Conservation (phyloP, 1,140 invertebrate species). For the Limonius californicus region DNA sequence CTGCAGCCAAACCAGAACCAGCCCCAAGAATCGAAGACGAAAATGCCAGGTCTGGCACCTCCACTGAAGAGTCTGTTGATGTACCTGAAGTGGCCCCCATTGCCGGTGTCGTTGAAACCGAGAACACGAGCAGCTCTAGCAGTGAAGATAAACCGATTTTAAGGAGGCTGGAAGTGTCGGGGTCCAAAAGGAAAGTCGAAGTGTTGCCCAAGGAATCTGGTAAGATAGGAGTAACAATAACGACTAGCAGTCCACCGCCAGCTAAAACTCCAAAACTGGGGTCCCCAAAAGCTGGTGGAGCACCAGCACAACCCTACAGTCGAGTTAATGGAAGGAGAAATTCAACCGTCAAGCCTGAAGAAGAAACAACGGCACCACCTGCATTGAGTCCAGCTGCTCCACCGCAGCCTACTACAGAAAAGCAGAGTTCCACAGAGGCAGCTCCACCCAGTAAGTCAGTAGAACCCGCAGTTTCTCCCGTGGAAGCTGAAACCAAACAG, state of each 20-base stretch:
- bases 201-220: constrained; percentile 79
- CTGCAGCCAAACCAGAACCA: constrained; percentile 43
- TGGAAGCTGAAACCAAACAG: neutral
- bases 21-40: constrained; percentile 48
- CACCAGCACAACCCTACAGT: neutral
- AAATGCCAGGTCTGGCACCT: constrained; percentile 45
- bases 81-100: neutral
- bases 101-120: constrained; percentile 19
- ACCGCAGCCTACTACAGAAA: neutral
- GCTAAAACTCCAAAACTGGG: constrained; percentile 51
- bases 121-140: constrained; percentile 55
- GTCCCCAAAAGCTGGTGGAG: constrained; percentile 19
- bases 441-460: neutral
- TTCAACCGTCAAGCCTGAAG: constrained; percentile 34
- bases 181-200: constrained; percentile 78
- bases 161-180: constrained; percentile 46
- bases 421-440: neutral
- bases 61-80: neutral
- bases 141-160: constrained; percentile 53
- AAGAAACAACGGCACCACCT: constrained; percentile 36
- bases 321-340: constrained; percentile 12
- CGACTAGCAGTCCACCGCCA: constrained; percentile 60
- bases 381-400: constrained; percentile 45
- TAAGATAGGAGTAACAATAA: constrained; percentile 85
- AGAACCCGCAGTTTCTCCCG: neutral